Evolutionary conservation across 2,888 invertebrate species (phyloP).

Genomic region (Eledona agricola): DNA sequence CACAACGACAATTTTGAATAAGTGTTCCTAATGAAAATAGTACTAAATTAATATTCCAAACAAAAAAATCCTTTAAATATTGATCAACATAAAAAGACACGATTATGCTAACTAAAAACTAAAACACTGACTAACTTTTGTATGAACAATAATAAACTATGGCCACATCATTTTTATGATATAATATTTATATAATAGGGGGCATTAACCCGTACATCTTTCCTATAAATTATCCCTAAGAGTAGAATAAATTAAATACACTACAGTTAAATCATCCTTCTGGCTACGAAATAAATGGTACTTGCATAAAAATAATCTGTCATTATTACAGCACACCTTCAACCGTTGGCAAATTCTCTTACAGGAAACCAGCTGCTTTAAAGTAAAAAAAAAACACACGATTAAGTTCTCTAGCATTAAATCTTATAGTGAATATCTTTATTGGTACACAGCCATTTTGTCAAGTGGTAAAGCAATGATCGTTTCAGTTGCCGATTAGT

Average conservation of each 20-base stretch:
- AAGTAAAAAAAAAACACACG: conserved; percentile 26
- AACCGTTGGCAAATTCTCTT: conserved; percentile 20
- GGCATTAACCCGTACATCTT: conserved; percentile 23
- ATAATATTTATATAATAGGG: conserved; percentile 20
- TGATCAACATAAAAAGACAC: conserved; percentile 26
- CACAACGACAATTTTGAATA: conserved; percentile 31
- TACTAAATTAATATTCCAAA: conserved; percentile 28
- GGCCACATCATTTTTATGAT: conserved; percentile 33
- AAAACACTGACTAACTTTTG: conserved; percentile 35
- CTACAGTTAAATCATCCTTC: conserved; percentile 26
- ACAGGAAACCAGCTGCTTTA: conserved; percentile 25
- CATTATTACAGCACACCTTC: conserved; percentile 6
- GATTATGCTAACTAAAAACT: conserved; percentile 29
- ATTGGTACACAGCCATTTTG: conserved; percentile 62
- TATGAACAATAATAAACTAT: conserved; percentile 32
- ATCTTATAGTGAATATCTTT: conserved; percentile 49
- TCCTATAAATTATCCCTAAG: conserved; percentile 23
- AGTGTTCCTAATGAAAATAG: conserved; percentile 20
- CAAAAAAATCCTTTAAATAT: conserved; percentile 19
- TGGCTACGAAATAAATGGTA: conserved; percentile 12
- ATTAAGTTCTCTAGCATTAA: conserved; percentile 39
- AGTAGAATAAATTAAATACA: conserved; percentile 39
- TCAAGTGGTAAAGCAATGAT: conserved; percentile 44
- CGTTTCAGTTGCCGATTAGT: conserved; percentile 18
- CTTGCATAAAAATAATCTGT: too few species aligned